Conservation (phyloP, 2,797 vertebrate species). For the Leucoraja ocellata region DNA sequence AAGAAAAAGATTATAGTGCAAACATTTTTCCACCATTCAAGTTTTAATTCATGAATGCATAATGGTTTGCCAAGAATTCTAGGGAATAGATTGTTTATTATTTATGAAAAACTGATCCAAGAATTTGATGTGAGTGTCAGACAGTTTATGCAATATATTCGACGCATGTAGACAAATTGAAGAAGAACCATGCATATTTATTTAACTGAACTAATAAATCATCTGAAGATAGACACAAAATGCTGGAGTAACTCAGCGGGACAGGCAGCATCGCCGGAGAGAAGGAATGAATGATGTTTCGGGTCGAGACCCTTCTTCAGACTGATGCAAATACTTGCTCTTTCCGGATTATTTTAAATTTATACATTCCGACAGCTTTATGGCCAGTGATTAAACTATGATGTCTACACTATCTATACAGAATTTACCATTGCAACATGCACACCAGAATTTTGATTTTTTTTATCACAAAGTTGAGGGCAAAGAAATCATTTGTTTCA, state of each 20-base stretch:
- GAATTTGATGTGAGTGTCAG: neutral
- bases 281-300: too few species aligned
- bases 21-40: neutral
- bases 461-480: neutral
- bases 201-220: slow-evolving; percentile 18
- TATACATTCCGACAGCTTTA: neutral
- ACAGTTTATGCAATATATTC: neutral
- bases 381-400: neutral
- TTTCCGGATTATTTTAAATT: neutral
- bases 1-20: too few species aligned
- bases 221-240: too few species aligned
- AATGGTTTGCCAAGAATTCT: neutral
- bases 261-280: too few species aligned
- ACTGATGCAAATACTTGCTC: neutral
- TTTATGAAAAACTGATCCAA: neutral
- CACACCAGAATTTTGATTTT: neutral
- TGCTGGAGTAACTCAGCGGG: too few species aligned
- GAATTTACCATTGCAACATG: neutral
- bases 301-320: too few species aligned
- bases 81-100: slow-evolving; percentile 7
- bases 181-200: neutral
- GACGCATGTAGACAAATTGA: neutral
- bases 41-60: neutral
- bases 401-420: neutral
- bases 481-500: neutral